Evolutionary conservation across 1,140 invertebrate genomes (phyloP), one percentile per base, ranked within the genome.

Genomic region (Adoxophyes honmai): DNA sequence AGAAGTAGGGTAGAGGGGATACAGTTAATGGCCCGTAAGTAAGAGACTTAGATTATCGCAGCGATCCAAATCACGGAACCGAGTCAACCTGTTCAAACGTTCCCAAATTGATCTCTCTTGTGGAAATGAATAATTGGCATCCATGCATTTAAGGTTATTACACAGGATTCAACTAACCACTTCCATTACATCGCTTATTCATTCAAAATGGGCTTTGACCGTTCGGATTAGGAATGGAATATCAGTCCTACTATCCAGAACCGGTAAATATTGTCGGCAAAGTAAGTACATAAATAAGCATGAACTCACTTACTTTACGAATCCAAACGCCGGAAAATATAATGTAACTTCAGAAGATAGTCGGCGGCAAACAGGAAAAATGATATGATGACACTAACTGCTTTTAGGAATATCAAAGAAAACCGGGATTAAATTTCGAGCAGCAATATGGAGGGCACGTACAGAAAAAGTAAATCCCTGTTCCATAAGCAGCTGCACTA

Each of bases 391-490:
- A n/a, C n/a, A 14, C n/a, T 8, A 8, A n/a, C 14, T 53, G 14
- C 14, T 15, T 34, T 53, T 53, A 28, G 21, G 2, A 28, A 53
- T 53, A 21, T 53, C 35, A 53, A 36, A 35, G 10, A 16, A 35
- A 35, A 36, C 4, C 33, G 15, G 2, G n/a, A 35, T 16, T 16
- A 15, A 36, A 53, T 35, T 35, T 44, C 8, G 39, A 44, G 5
- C 21, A 21, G 7, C 10, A 28, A 38, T 1, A 15, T 42, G 28
- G 28, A 53, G 59, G 21, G 18, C 51, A 60, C 42, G 51, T 55
- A 38, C 38, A 35, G 42, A 68, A 60, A 57, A 61, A 64, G 65
- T 72, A 75, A 75, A 66, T 64, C 57, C 61, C 37, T 63, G 58
- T 64, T 66, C 55, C 54, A 69, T 71, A 68, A 65, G 65, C 59